phyloP scores from a whole-genome alignment of 30 jellyfish, hydroid and myxozoan genomes.

The Chrysaora quinquecirrha region DNA sequence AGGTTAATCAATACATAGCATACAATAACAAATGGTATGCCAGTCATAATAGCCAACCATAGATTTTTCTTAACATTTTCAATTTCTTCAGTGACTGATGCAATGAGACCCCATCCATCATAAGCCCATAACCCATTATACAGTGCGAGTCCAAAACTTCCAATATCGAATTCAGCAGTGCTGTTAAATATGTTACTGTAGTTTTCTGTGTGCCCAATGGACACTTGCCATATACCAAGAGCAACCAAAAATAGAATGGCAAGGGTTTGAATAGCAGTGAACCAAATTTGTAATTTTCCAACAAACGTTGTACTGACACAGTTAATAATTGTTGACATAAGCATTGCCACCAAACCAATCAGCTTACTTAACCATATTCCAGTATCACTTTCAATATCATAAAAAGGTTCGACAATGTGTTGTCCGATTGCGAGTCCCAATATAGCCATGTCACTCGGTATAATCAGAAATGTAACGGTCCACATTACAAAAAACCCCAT shows the following conservation, averaged over 20 bases:
- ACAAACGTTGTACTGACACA: not conserved
- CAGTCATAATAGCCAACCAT: not conserved
- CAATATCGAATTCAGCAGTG: not conserved
- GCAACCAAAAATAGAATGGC: not conserved
- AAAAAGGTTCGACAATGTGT: not conserved
- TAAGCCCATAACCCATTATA: too few relatives aligned
- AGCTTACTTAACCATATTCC: not conserved
- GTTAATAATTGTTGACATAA: not conserved
- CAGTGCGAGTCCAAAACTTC: too few relatives aligned
- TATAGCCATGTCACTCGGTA: not conserved
- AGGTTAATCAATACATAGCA: too few relatives aligned
- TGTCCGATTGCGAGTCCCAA: not conserved
- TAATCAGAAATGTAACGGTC: not conserved
- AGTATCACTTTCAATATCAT: not conserved
- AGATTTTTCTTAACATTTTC: not conserved
- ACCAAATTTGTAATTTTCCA: not conserved
- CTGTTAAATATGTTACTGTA: not conserved
- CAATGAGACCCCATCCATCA: too few relatives aligned
- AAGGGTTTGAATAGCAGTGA: not conserved
- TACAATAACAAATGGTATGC: conserved; percentile 9
- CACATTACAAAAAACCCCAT: not conserved
- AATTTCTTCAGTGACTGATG: not conserved
- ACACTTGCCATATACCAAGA: not conserved
- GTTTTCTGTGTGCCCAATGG: not conserved
- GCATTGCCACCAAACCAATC: not conserved